Evolutionary conservation across 1,140 invertebrate genomes (phyloP).

Genomic region (Bombus confusus): DNA sequence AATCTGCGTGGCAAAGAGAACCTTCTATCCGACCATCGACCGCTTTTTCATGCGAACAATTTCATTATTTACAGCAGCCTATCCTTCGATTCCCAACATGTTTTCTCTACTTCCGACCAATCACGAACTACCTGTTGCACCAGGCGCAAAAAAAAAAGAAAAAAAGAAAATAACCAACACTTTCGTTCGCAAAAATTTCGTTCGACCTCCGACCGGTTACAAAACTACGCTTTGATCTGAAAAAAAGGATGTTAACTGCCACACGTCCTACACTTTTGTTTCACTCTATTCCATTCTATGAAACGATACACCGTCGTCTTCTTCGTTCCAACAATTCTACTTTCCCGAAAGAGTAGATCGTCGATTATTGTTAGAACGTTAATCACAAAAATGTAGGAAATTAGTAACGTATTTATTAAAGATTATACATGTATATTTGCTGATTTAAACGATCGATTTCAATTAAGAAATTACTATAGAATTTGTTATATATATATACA

Average conservation of each 20-base stretch:
- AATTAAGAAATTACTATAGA: too few species aligned
- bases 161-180: constrained; percentile 4
- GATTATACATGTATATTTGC: too few species aligned
- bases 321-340: not conserved
- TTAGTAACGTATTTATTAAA: too few species aligned
- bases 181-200: constrained; percentile 27
- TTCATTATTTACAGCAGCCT: constrained; percentile 27
- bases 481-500: not conserved
- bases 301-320: not conserved
- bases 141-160: not conserved
- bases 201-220: not conserved
- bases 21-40: not conserved
- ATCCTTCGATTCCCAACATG: constrained; percentile 11
- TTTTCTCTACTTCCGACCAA: constrained; percentile 11
- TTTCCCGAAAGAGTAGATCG: not conserved
- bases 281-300: too few species aligned
- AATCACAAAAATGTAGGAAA: too few species aligned
- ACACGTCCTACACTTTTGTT: not conserved
- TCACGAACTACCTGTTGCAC: constrained; percentile 33
- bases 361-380: not conserved
- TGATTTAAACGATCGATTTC: too few species aligned
- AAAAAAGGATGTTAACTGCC: not conserved
- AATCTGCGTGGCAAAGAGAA: not conserved
- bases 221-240: not conserved
- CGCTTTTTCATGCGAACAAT: constrained; percentile 20